Evolutionary conservation across 2,797 vertebrate genomes (phyloP).

Genomic region (Pangasius djambal): DNA sequence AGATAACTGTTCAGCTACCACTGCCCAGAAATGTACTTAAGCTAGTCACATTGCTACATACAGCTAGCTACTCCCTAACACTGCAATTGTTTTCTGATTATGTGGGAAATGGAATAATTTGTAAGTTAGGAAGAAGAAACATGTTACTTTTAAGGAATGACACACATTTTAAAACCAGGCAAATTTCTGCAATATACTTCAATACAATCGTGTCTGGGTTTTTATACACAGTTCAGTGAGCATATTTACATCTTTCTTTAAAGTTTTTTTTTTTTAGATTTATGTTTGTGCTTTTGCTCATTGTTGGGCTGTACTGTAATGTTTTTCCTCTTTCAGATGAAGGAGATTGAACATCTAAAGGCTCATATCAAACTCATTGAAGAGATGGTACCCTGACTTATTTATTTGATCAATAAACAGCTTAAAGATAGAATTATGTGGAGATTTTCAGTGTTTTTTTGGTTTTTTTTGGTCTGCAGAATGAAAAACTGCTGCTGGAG

Average conservation of each 20-base stretch:
- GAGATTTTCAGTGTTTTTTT: too few relatives aligned
- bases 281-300: neutral
- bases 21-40: neutral
- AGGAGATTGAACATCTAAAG: slow-evolving; percentile 72
- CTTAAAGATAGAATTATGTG: slow-evolving; percentile 5
- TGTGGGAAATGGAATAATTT: neutral
- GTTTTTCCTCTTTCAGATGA: slow-evolving; percentile 64
- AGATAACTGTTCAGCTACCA: too few relatives aligned
- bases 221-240: neutral
- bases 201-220: neutral
- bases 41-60: neutral
- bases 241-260: neutral
- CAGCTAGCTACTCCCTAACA: neutral
- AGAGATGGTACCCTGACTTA: slow-evolving; percentile 68
- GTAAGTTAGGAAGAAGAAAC: neutral
- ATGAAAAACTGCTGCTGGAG: slow-evolving; percentile 74
- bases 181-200: neutral
- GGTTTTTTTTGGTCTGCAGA: slow-evolving; percentile 60
- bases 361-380: slow-evolving; percentile 70
- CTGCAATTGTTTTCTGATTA: neutral
- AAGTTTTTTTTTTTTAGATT: neutral
- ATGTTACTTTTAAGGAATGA: too few relatives aligned
- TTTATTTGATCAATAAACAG: neutral
- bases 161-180: too few relatives aligned
- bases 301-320: neutral